These are phyloP conservation scores for Tapirus terrestris DNA, from an alignment of 2,113 vertebrate genomes.

Conservation along the genomic window DNA sequence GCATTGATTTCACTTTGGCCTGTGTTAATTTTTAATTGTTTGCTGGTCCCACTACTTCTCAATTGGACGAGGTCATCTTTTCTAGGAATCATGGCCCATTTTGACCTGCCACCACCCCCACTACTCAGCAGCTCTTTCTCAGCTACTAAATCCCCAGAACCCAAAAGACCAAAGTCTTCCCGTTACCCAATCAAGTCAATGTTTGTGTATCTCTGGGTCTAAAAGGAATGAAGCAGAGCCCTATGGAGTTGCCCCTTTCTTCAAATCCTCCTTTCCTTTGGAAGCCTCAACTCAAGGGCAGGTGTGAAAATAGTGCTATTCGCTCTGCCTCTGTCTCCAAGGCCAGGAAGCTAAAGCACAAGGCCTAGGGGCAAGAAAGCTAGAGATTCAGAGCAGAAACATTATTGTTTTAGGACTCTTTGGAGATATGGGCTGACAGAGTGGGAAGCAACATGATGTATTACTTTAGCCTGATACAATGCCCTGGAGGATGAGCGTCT, in stretches of 20 bases:
- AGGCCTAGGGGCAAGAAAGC: not conserved
- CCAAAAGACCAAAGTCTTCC: conserved; percentile 58
- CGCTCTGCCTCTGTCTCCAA: conserved; percentile 37
- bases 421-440: conserved; percentile 73
- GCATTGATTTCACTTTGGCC: conserved; percentile 70
- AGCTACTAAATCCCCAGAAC: conserved; percentile 39
- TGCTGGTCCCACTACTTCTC: conserved; percentile 56
- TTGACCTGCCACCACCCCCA: conserved; percentile 12
- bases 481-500: conserved; percentile 78
- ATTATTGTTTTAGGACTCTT: conserved; percentile 78
- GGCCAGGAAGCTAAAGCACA: conserved; percentile 53
- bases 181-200: conserved; percentile 54
- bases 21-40: conserved; percentile 80
- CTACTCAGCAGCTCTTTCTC: conserved; percentile 52
- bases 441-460: conserved; percentile 81
- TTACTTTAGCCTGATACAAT: conserved; percentile 84
- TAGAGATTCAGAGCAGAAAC: conserved; percentile 61
- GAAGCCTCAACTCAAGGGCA: not conserved
- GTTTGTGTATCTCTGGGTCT: conserved; percentile 64
- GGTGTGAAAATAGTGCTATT: conserved; percentile 50
- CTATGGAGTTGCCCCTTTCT: not conserved
- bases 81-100: conserved; percentile 72
- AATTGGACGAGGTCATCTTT: conserved; percentile 58
- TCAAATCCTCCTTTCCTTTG: not conserved
- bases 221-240: conserved; percentile 19